phyloP scores from a whole-genome alignment of 2,113 vertebrate species.

The Peromyscus californicus region DNA sequence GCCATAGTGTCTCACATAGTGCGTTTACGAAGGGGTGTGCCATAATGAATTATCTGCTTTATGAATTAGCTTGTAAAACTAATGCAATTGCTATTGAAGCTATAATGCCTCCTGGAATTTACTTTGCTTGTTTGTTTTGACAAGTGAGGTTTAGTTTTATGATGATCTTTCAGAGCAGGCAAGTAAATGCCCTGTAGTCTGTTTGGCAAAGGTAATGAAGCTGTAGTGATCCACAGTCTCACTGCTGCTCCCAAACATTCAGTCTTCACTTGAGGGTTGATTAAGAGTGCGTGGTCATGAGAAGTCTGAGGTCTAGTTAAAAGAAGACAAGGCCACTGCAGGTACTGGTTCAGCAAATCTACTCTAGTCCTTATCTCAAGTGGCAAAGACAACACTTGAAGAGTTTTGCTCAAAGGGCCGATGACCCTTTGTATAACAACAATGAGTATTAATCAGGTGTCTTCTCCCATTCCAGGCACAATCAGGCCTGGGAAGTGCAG shows the following conservation, averaged over 20 bases:
- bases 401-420: background rate
- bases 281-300: background rate
- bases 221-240: conserved; percentile 53
- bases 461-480: background rate
- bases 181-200: conserved; percentile 75
- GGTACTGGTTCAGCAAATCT: background rate
- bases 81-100: conserved; percentile 77
- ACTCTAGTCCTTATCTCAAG: conserved; percentile 20
- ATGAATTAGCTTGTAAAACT: conserved; percentile 83
- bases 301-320: conserved; percentile 35
- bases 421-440: background rate
- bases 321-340: background rate
- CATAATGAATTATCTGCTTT: conserved; percentile 74
- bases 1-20: background rate
- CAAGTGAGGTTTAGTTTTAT: conserved; percentile 80
- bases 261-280: conserved; percentile 53
- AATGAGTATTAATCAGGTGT: background rate
- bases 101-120: conserved; percentile 72
- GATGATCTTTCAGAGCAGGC: conserved; percentile 76
- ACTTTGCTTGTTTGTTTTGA: conserved; percentile 83
- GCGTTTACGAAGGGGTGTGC: conserved; percentile 53
- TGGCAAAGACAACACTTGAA: conserved; percentile 11
- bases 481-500: background rate
- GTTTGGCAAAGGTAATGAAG: conserved; percentile 76
- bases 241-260: conserved; percentile 53